Base-by-base conservation (phyloP, 2,797 vertebrate genomes). In the Enteromius radiatus region DNA sequence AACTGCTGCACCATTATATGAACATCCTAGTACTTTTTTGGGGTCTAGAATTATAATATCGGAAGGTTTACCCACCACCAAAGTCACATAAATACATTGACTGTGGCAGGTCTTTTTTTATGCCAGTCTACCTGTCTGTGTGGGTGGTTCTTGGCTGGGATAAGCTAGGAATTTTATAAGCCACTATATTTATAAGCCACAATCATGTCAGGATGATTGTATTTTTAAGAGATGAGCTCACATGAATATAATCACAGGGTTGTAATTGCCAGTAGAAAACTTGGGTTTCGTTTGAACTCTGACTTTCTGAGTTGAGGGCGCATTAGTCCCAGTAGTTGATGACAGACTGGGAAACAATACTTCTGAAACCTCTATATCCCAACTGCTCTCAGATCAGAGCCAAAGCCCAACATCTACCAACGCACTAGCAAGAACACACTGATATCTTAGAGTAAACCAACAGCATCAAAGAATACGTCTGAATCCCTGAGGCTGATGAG, bases 401-500 rank as follows among this genome's bases (percentile, higher is more conserved):
- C 1, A 69, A 80, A 70, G 1, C 38, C 23, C 11, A 71, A 31
- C 12, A 0, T 70, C 36, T 54, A 43, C 36, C 36, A 43, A 64
- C 5, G 10, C 19, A 28, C 26, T 43, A 45, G 65, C 19, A 78
- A 45, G 47, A 84, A 74, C 59, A 73, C 26, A 33, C 19, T 67
- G 45, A 64, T 26, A 80, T 73, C 56, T 49, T 81, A 26, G n/a
- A 81, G 73, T 45, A 73, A 81, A 64, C 26, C 28, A 73, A 81
- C 69, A 81, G 59, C 21, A 47, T 74, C 28, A 74, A 81, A 74
- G 21, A 65, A 74, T 74, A 74, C 6, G 5, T 74, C 17, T 52
- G 59, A 41, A 75, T 52, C 43, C 59, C 59, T 5, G 31, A 61
- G 23, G 69, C 69, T 81, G 79, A 81, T 74, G 31, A 73, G 69